phyloP scores from a whole-genome alignment of 1,140 invertebrate genomes.

The Drosophila subobscura region DNA sequence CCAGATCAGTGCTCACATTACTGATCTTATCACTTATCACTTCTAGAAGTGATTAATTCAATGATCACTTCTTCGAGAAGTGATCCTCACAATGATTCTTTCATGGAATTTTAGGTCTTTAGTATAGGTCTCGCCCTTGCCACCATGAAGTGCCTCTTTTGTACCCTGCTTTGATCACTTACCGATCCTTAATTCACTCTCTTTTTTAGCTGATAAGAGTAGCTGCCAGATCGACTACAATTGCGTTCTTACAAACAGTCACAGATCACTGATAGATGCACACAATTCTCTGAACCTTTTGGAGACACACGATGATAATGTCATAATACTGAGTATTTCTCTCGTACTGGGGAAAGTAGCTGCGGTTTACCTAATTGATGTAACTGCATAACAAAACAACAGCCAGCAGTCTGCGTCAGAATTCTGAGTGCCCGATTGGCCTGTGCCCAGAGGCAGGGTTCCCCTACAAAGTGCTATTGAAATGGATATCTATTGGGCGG shows the following conservation, averaged over 20 bases:
- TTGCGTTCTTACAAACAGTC: constrained; percentile 9
- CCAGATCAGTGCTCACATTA: background rate
- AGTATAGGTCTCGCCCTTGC: no score
- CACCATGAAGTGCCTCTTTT: no score
- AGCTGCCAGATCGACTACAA: background rate
- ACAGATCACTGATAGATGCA: constrained; percentile 14
- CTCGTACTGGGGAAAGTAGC: constrained; percentile 2
- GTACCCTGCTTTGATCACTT: no score
- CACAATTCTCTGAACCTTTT: constrained; percentile 26
- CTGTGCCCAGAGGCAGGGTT: constrained; percentile 18
- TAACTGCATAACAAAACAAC: constrained; percentile 26
- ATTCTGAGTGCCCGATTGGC: constrained; percentile 35
- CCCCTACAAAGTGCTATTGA: constrained; percentile 13
- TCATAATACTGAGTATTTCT: constrained; percentile 26
- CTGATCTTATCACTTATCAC: no score
- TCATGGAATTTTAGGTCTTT: no score
- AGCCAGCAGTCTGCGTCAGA: constrained; percentile 4
- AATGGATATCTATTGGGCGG: constrained; percentile 3
- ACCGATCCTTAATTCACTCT: background rate
- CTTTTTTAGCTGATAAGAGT: background rate
- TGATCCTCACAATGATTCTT: no score
- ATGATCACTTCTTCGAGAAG: no score
- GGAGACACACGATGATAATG: constrained; percentile 29
- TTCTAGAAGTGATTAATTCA: no score
- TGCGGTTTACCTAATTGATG: constrained; percentile 50